These are phyloP conservation scores for Probaryconus sp. DNA, from an alignment of 1,140 invertebrate genomes.

Conservation along the genomic window DNA sequence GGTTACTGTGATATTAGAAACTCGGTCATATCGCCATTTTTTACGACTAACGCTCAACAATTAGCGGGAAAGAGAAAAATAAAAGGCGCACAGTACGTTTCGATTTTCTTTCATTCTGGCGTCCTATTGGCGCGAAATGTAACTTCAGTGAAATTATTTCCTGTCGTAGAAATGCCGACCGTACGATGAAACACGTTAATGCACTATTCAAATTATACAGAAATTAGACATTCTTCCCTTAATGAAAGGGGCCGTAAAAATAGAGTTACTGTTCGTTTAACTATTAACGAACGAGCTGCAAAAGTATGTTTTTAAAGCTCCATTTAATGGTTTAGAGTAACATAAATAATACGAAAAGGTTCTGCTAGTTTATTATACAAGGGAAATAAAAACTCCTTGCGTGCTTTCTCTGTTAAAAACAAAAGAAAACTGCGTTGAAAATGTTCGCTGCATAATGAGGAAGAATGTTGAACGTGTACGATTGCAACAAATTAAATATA, in stretches of 20 bases:
- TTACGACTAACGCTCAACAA: slow-evolving; percentile 6
- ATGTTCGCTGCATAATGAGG: no score
- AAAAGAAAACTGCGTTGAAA: no score
- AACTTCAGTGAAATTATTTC: neutral
- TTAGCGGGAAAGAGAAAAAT: slow-evolving; percentile 19
- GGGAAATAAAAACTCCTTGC: slow-evolving; percentile 22
- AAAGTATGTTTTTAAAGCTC: slow-evolving; percentile 30
- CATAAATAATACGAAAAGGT: slow-evolving; percentile 35
- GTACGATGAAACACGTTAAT: slow-evolving; percentile 2
- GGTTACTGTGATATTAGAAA: slow-evolving; percentile 59
- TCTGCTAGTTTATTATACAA: slow-evolving; percentile 9
- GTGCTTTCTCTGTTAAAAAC: slow-evolving; percentile 7
- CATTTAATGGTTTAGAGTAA: slow-evolving; percentile 44
- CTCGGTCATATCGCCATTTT: slow-evolving; percentile 53
- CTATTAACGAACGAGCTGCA: slow-evolving; percentile 19
- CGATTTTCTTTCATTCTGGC: neutral
- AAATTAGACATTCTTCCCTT: slow-evolving; percentile 38
- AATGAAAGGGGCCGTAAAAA: slow-evolving; percentile 23
- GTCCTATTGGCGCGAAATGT: slow-evolving; percentile 7
- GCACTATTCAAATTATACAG: slow-evolving; percentile 10
- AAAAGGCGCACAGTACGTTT: neutral
- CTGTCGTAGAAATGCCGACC: neutral
- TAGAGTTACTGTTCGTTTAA: neutral
- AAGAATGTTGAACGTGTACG: no score
- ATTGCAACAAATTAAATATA: no score